phyloP scores from a whole-genome alignment of 2,888 invertebrate genomes.

The Metallyticus violacea region DNA sequence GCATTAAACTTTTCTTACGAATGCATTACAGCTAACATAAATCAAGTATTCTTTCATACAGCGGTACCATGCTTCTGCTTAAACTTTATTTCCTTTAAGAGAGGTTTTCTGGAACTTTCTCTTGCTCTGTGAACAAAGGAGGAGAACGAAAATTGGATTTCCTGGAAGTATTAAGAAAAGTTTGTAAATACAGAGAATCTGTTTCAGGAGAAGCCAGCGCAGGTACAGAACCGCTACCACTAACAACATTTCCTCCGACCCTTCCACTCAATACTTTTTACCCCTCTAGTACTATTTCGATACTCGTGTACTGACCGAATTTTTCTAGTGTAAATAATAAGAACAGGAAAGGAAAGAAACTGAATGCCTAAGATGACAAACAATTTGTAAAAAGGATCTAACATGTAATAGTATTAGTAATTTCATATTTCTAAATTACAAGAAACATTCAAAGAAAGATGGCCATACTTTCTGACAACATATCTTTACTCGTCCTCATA shows the following conservation, averaged over 20 bases:
- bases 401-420: no score
- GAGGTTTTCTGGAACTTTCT: background rate
- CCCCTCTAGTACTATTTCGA: background rate
- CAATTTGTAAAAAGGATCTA: no score
- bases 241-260: background rate
- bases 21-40: background rate
- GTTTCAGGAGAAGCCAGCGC: background rate
- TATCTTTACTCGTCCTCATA: no score
- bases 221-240: background rate
- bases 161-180: background rate
- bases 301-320: background rate
- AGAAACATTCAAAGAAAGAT: no score
- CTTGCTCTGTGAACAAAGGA: background rate
- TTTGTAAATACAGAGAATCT: background rate
- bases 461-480: no score
- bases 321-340: background rate
- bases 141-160: background rate
- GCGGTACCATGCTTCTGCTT: background rate
- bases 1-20: background rate
- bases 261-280: background rate
- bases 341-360: no score
- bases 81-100: background rate
- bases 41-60: background rate
- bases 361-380: no score
- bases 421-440: no score